Evolutionary conservation across 1,140 invertebrate species (phyloP).

Genomic region (Nasonia longicornis): DNA sequence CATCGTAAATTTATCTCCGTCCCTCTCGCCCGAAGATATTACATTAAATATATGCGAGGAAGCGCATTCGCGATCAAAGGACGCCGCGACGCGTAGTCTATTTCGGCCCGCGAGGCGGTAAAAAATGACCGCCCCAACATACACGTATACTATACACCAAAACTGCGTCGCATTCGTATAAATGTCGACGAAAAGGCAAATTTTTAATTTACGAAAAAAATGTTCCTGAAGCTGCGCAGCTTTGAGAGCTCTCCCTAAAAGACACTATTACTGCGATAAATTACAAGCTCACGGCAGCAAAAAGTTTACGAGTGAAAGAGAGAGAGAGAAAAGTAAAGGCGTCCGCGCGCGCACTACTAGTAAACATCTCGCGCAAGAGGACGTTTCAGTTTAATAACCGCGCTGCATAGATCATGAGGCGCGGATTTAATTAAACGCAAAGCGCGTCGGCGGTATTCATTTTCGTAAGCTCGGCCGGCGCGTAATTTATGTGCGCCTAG

Average conservation of each 20-base stretch:
- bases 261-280: background rate
- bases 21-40: background rate
- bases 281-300: background rate
- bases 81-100: background rate
- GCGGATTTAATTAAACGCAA: conserved; percentile 67
- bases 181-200: too few relatives aligned
- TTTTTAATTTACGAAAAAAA: too few relatives aligned
- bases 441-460: conserved; percentile 61
- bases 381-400: conserved; percentile 60
- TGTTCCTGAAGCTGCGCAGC: too few relatives aligned
- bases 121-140: too few relatives aligned
- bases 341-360: conserved; percentile 41
- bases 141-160: too few relatives aligned
- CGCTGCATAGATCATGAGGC: conserved; percentile 64
- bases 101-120: background rate
- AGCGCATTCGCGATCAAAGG: background rate
- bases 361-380: conserved; percentile 51
- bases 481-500: conserved; percentile 22
- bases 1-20: background rate
- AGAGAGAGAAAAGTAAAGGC: background rate
- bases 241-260: background rate
- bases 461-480: conserved; percentile 44
- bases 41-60: background rate
- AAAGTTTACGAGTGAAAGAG: background rate
- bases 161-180: too few relatives aligned